Evolutionary conservation across 2,113 vertebrate genomes (phyloP).

Genomic region (Nanger granti): DNA sequence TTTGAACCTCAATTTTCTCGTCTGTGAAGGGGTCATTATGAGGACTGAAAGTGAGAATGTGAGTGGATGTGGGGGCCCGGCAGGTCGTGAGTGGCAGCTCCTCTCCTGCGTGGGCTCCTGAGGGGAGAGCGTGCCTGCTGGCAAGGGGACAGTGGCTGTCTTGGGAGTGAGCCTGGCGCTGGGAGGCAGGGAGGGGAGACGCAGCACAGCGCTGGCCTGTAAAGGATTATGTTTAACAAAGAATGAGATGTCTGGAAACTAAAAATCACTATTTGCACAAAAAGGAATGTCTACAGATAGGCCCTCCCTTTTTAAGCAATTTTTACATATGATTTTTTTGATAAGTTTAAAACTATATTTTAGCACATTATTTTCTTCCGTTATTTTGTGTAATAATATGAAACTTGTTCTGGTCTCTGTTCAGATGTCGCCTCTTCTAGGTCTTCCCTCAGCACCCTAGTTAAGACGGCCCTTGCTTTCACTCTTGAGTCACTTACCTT

Average conservation of each 20-base stretch:
- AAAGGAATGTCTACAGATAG: background rate
- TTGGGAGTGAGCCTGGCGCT: background rate
- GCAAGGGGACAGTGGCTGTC: background rate
- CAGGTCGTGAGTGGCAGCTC: background rate
- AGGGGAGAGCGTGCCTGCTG: background rate
- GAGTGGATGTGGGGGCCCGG: background rate
- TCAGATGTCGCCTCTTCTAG: background rate
- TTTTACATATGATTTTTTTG: constrained; percentile 7
- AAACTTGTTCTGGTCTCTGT: background rate
- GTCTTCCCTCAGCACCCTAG: background rate
- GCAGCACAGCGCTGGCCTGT: rapidly evolving
- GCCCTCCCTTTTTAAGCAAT: background rate
- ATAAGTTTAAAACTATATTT: background rate
- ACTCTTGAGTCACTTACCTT: background rate
- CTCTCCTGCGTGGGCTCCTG: background rate
- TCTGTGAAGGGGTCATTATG: background rate
- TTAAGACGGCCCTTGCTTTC: background rate
- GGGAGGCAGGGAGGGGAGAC: too few relatives aligned
- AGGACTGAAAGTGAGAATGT: background rate
- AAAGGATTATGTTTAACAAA: background rate
- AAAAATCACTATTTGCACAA: background rate
- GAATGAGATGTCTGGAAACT: background rate
- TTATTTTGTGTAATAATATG: background rate
- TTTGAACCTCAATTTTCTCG: background rate
- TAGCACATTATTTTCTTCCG: background rate